These are phyloP conservation scores for Xenus cinereus DNA, from an alignment of 2,113 vertebrate species.

Conservation along the genomic window DNA sequence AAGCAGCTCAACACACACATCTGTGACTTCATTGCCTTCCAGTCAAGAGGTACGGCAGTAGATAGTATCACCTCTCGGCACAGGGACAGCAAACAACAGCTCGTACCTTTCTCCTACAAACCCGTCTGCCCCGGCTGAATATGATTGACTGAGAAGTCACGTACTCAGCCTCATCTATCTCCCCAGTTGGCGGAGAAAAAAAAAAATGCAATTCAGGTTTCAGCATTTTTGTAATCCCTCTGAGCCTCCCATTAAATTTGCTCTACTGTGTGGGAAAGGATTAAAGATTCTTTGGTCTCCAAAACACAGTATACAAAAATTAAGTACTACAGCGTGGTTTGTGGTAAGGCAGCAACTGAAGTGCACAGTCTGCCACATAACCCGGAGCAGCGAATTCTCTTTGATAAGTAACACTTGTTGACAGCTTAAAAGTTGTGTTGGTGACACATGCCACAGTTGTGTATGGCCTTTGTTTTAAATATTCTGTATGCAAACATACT, in stretches of 20 bases:
- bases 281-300: constrained; percentile 57
- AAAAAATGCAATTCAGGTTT: constrained; percentile 52
- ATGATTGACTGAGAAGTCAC: constrained; percentile 40
- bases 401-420: constrained; percentile 6
- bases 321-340: constrained; percentile 33
- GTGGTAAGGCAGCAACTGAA: constrained; percentile 35
- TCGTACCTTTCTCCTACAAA: not conserved
- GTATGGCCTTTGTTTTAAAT: not conserved
- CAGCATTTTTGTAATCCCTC: constrained; percentile 59
- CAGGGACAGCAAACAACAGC: not conserved
- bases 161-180: constrained; percentile 36
- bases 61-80: not conserved
- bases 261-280: constrained; percentile 52
- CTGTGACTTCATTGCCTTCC: accelerated
- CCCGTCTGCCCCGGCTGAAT: not conserved
- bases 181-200: constrained; percentile 12
- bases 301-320: constrained; percentile 23
- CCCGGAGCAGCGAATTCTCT: not conserved
- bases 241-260: constrained; percentile 61
- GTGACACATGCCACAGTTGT: not conserved
- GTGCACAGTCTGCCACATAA: not conserved
- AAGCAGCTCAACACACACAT: not conserved
- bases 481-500: not conserved
- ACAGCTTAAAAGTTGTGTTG: constrained; percentile 3
- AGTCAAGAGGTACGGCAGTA: not conserved